Conservation (phyloP, 2,888 invertebrate species). For the Melolontha melolontha region DNA sequence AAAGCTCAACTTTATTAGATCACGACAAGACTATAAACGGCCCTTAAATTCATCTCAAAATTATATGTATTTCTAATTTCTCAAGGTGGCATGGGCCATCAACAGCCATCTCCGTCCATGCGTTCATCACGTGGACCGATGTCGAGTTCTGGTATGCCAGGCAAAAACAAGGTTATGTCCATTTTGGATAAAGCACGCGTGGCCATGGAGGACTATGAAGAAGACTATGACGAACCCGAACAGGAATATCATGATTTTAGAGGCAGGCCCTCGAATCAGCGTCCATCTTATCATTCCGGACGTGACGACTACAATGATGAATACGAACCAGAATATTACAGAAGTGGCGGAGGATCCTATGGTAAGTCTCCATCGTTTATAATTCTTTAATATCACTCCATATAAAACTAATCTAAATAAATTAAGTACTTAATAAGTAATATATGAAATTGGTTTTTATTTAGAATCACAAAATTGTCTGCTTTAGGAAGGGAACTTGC, state of each 20-base stretch:
- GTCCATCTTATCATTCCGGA: not conserved
- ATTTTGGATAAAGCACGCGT: slow-evolving; percentile 24
- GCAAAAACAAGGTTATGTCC: slow-evolving; percentile 3
- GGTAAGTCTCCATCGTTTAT: not conserved
- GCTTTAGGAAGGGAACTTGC: no score
- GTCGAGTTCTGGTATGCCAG: not conserved
- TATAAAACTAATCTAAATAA: not conserved
- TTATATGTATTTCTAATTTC: no score
- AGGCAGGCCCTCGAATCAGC: slow-evolving; percentile 5
- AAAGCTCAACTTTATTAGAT: no score
- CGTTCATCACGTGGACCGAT: slow-evolving; percentile 3
- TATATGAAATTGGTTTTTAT: not conserved
- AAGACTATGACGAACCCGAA: slow-evolving; percentile 7
- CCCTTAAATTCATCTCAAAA: no score
- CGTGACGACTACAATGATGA: slow-evolving; percentile 14
- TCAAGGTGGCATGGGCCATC: no score
- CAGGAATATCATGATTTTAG: slow-evolving; percentile 11
- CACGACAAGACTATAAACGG: no score
- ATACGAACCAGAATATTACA: slow-evolving; percentile 18
- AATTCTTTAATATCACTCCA: not conserved
- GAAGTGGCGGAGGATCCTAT: slow-evolving; percentile 1
- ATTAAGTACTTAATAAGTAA: not conserved
- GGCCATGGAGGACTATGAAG: slow-evolving; percentile 25
- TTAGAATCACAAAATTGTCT: slow-evolving; percentile 1
- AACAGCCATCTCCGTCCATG: not conserved